Percentiles rank a stretch among this genome's conserved stretches.
phyloP scores from a whole-genome alignment of 2,888 invertebrate species.

The Hecatera dysodea region DNA sequence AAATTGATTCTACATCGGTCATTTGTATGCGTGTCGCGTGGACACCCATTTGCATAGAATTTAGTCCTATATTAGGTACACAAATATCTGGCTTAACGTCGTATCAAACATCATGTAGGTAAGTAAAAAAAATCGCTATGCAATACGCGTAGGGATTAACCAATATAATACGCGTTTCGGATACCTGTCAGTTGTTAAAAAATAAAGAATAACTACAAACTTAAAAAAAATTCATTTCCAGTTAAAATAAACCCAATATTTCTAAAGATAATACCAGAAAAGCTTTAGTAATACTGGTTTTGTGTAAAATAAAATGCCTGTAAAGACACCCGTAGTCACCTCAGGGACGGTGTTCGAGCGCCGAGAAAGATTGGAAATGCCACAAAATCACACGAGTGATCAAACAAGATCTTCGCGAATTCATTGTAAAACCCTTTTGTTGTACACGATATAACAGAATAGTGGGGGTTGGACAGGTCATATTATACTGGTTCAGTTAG shows the following conservation, averaged over 20 bases:
- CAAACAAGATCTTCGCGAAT: conserved; percentile 57
- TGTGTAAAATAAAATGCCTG: conserved; percentile 43
- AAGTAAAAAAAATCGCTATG: conserved; percentile 10
- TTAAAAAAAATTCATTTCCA: conserved; percentile 12
- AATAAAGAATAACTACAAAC: neutral
- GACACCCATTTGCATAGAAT: conserved; percentile 49
- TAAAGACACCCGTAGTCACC: conserved; percentile 45
- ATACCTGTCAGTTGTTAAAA: neutral
- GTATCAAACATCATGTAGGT: conserved; percentile 24
- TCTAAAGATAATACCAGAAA: conserved; percentile 34
- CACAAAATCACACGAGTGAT: conserved; percentile 65
- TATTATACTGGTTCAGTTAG: conserved; percentile 18
- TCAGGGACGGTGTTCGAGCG: conserved; percentile 48
- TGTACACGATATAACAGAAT: conserved; percentile 30
- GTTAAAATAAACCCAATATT: conserved; percentile 15
- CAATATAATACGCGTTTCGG: conserved; percentile 22
- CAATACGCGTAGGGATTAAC: conserved; percentile 33
- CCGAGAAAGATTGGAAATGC: conserved; percentile 65
- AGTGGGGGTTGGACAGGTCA: conserved; percentile 38
- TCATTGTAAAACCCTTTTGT: conserved; percentile 56
- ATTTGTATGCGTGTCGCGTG: conserved; percentile 56
- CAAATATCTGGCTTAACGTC: conserved; percentile 35
- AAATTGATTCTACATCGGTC: conserved; percentile 52
- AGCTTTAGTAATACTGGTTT: conserved; percentile 22
- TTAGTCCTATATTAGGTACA: conserved; percentile 35